Evolutionary conservation across 2,797 vertebrate species (phyloP).

Genomic region (Gymnocypris eckloni): DNA sequence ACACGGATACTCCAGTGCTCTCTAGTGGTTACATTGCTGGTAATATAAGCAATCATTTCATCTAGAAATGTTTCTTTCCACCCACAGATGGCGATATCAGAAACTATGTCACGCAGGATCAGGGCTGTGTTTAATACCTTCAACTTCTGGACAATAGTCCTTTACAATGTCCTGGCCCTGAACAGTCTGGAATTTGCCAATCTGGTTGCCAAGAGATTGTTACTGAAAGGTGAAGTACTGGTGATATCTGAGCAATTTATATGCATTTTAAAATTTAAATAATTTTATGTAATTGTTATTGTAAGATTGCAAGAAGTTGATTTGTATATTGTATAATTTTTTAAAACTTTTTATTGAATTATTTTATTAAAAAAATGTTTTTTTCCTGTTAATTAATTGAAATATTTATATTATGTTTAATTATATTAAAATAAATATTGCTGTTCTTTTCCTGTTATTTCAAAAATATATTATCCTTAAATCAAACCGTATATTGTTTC

Average conservation of each 20-base stretch:
- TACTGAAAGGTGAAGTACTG: constrained; percentile 82
- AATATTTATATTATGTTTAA: no score
- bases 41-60: neutral
- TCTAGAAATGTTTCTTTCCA: neutral
- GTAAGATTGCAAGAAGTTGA: neutral
- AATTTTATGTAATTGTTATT: neutral
- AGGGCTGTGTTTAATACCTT: constrained; percentile 87
- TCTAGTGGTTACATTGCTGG: neutral
- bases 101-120: constrained; percentile 87
- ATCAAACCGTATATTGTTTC: neutral
- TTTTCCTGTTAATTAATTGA: no score
- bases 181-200: constrained; percentile 93
- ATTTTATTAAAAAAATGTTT: no score
- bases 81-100: constrained; percentile 83
- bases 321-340: neutral
- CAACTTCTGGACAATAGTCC: constrained; percentile 94
- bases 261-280: neutral
- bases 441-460: neutral
- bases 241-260: neutral
- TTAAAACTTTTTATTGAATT: no score
- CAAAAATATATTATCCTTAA: neutral
- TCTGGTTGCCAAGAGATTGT: constrained; percentile 86
- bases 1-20: neutral
- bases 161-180: constrained; percentile 91
- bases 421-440: neutral